phyloP scores from a whole-genome alignment of 2,797 vertebrate genomes.

The Pseudotriccus pelzelni region DNA sequence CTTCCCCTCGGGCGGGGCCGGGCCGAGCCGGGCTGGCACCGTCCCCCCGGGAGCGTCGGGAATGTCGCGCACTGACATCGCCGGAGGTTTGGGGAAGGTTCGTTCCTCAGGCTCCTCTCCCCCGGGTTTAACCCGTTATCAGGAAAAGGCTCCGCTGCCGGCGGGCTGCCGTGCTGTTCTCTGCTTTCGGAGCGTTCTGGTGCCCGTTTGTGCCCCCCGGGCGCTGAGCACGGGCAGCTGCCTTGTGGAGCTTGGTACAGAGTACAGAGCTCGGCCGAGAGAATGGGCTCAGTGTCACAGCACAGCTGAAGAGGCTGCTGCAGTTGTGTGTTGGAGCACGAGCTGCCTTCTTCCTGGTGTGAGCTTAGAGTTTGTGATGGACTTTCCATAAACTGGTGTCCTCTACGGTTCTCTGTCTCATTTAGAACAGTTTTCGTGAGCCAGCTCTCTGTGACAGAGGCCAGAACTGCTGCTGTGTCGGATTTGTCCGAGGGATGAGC shows the following conservation, averaged over 20 bases:
- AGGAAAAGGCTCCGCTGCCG: neutral
- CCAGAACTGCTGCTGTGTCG: neutral
- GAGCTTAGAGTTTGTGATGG: neutral
- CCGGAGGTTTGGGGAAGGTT: neutral
- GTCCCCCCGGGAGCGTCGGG: neutral
- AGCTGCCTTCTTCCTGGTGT: neutral
- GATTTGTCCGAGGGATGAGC: neutral
- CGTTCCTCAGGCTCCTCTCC: neutral
- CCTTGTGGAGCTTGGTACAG: neutral
- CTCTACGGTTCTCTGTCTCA: neutral
- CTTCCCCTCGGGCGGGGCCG: neutral
- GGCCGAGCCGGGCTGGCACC: neutral
- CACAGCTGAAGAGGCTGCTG: neutral
- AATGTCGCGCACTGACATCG: neutral
- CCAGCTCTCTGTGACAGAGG: rapidly evolving
- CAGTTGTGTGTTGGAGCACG: neutral
- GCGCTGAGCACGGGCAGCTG: neutral
- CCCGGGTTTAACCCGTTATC: neutral
- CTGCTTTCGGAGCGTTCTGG: neutral
- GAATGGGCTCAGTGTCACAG: neutral
- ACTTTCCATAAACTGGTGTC: neutral
- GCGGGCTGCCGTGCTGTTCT: too few species aligned
- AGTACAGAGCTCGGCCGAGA: neutral
- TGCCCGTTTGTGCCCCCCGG: neutral
- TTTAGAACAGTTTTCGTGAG: neutral